Evolutionary conservation across 2,797 vertebrate genomes (phyloP).

Genomic region (Dicrostonyx torquatus): DNA sequence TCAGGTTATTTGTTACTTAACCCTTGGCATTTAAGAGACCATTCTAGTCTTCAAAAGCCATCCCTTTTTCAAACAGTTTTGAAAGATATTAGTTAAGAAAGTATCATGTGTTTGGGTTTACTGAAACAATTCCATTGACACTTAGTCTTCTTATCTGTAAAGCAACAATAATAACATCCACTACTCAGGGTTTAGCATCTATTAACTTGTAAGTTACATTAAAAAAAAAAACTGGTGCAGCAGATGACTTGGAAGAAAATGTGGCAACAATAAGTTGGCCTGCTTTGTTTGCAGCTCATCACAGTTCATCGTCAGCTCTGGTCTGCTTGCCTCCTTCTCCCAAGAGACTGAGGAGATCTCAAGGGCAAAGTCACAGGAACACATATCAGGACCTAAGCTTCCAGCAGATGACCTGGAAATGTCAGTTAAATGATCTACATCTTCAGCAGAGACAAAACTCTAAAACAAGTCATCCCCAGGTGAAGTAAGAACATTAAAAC

Average conservation of each 20-base stretch:
- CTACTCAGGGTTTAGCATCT: background rate
- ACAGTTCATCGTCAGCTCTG: background rate
- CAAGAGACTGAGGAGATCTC: background rate
- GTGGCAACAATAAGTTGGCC: background rate
- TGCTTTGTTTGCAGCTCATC: background rate
- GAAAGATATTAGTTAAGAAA: background rate
- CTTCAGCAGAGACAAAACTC: background rate
- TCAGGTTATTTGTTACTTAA: background rate
- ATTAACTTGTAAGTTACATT: background rate
- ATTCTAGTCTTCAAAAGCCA: background rate
- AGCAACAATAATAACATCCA: slow-evolving; percentile 4
- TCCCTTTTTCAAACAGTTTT: background rate
- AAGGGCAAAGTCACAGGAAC: background rate
- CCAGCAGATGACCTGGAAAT: background rate
- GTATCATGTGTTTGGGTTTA: background rate
- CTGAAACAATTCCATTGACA: background rate
- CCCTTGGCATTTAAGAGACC: background rate
- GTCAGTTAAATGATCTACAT: background rate
- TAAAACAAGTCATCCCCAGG: background rate
- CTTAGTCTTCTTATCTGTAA: slow-evolving; percentile 9
- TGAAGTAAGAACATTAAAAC: background rate
- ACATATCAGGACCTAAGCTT: background rate
- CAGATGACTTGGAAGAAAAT: slow-evolving; percentile 28
- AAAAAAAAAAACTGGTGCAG: background rate
- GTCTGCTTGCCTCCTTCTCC: background rate